These are phyloP conservation scores for Vannuccia rotundouncinata DNA, from an alignment of 2,888 invertebrate genomes.

Conservation along the genomic window DNA sequence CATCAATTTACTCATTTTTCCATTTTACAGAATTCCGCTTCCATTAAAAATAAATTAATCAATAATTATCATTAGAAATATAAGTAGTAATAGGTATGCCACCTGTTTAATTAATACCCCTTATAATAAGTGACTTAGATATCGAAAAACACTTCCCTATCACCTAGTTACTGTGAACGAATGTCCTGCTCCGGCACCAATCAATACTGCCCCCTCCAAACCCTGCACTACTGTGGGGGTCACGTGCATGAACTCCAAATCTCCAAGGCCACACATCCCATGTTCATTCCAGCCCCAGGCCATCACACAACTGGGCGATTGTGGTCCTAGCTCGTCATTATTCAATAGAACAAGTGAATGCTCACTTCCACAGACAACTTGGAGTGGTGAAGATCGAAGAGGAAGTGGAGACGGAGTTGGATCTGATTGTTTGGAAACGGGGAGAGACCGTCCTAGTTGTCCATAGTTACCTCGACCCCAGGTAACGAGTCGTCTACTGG, in stretches of 20 bases:
- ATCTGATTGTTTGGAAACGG: conserved; percentile 37
- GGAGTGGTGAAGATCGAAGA: not conserved
- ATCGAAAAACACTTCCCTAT: no score
- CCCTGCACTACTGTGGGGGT: conserved; percentile 42
- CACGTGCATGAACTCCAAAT: conserved; percentile 44
- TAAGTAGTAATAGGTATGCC: no score
- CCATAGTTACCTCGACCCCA: conserved; percentile 51
- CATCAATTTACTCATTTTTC: no score
- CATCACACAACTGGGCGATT: not conserved
- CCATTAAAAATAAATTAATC: no score
- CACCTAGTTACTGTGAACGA: conserved; percentile 43
- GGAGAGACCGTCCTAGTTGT: conserved; percentile 45
- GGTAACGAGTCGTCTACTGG: conserved; percentile 42
- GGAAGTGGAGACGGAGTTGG: conserved; percentile 41
- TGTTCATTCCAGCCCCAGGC: conserved; percentile 29
- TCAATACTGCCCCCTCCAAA: conserved; percentile 41
- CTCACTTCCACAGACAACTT: not conserved
- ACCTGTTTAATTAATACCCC: no score
- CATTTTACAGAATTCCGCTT: no score
- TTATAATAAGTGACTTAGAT: no score
- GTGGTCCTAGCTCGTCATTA: not conserved
- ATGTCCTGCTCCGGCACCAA: conserved; percentile 48
- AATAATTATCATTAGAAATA: no score
- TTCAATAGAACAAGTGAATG: not conserved
- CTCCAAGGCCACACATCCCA: conserved; percentile 22